Evolutionary conservation across 2,888 invertebrate genomes (phyloP).

Genomic region (Volucella bombylans): DNA sequence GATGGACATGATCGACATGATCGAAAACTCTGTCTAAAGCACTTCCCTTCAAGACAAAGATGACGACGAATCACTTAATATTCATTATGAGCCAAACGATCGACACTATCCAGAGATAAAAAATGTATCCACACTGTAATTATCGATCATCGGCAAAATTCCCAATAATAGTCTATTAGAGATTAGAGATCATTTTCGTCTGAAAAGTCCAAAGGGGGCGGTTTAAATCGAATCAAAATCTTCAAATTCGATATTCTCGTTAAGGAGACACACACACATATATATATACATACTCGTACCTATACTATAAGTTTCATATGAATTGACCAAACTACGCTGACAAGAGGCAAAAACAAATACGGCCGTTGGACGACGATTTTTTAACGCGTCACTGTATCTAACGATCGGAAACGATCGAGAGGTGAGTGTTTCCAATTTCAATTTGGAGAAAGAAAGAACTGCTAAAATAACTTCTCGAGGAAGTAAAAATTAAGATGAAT

Average conservation of each 20-base stretch:
- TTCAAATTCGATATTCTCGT: slow-evolving; percentile 62
- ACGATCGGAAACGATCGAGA: slow-evolving; percentile 60
- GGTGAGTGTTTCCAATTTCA: slow-evolving; percentile 25
- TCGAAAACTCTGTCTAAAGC: not conserved
- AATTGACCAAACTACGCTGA: slow-evolving; percentile 68
- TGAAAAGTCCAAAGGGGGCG: not conserved
- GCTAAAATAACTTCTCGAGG: slow-evolving; percentile 58
- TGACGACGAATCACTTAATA: slow-evolving; percentile 70
- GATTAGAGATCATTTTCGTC: slow-evolving; percentile 47
- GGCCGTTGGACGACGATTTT: slow-evolving; percentile 34
- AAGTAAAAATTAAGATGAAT: slow-evolving; percentile 63
- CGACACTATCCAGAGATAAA: slow-evolving; percentile 46
- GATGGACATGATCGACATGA: not conserved
- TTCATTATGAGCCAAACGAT: slow-evolving; percentile 74
- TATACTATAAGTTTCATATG: slow-evolving; percentile 44
- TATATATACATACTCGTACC: too few relatives aligned
- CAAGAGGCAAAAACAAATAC: slow-evolving; percentile 47
- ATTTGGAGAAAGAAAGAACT: slow-evolving; percentile 12
- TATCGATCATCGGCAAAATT: slow-evolving; percentile 64
- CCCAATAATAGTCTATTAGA: slow-evolving; percentile 61
- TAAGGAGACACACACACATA: slow-evolving; percentile 35
- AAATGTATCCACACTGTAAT: slow-evolving; percentile 56
- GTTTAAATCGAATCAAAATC: slow-evolving; percentile 13
- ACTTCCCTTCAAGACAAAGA: slow-evolving; percentile 7
- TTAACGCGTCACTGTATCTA: slow-evolving; percentile 60